Conservation (phyloP, 2,888 invertebrate genomes). For the Eubasilissa splendida region DNA sequence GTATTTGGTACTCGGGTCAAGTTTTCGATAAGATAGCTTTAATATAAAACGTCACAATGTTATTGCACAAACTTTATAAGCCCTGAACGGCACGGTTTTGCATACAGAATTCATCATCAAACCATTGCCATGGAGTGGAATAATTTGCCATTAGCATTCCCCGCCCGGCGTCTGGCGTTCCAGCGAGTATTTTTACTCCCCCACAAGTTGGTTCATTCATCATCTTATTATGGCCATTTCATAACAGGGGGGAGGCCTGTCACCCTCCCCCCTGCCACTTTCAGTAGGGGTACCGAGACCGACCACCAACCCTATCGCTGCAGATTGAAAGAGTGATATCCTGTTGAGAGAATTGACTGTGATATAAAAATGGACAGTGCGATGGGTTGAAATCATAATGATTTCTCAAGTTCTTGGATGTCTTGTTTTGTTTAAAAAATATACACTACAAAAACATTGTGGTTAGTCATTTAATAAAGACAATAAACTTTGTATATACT, state of each 20-base stretch:
- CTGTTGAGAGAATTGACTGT: neutral
- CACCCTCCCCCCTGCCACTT: neutral
- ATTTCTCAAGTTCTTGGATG: no score
- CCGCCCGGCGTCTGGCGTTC: slow-evolving; percentile 36
- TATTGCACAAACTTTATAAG: slow-evolving; percentile 2
- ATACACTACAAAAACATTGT: no score
- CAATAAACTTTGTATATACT: no score
- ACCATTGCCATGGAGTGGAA: slow-evolving; percentile 12
- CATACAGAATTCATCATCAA: slow-evolving; percentile 29
- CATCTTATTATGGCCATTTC: slow-evolving; percentile 51
- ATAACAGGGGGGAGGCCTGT: slow-evolving; percentile 18
- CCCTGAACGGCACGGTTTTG: slow-evolving; percentile 20
- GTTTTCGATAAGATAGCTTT: no score
- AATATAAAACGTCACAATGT: neutral
- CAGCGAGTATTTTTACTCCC: slow-evolving; percentile 33
- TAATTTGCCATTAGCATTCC: slow-evolving; percentile 45
- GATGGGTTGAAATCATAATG: no score
- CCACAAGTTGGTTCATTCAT: slow-evolving; percentile 46
- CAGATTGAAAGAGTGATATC: slow-evolving; percentile 1
- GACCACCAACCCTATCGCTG: neutral
- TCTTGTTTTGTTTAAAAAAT: no score
- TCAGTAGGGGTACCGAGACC: no score
- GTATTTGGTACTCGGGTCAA: no score
- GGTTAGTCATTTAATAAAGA: no score
- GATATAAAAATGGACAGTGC: no score